Evolutionary conservation across 23 tunicate species (phyloP), one percentile per base, ranked within the genome.

Genomic region (Halocynthia aurantium): DNA sequence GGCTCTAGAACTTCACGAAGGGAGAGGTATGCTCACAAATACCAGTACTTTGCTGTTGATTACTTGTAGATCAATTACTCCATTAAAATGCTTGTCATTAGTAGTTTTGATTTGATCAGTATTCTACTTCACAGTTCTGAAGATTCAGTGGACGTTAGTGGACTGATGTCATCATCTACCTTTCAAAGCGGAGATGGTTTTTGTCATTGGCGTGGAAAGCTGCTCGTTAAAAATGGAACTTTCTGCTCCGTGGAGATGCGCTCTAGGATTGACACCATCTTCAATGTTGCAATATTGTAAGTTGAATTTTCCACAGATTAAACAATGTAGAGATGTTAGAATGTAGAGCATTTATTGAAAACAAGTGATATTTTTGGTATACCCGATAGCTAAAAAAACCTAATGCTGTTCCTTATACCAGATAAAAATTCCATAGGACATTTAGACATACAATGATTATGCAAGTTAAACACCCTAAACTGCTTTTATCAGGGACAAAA

Each of bases 221-320:
- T 89, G 9, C 67, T 84, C 56, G 96, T 89, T 8, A 89, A 84
- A 69, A 87, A 83, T 6, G 96, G 96, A 31, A 62, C 75, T 22
- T 89, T 84, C 55, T 89, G 96, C 66, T 22, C 80, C 57, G 88
- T 89, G 53, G 78, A 80, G 77, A 69, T 89, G 44, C 61, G 64
- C 8, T 65, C 96, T 11, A 82, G 81, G n/a, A 52, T 79, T 50
- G 88, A 89, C 80, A 67, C 85, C 6, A 88, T 87, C 11, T 75
- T 73, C 55, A 89, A 89, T 52, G 75, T 85, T 44, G 96, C 96
- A 49, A 85, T 81, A 56, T 69, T 89, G 88, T 87, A 44, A 85
- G 89, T 84, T 67, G 10, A 9, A 19, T 44, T 49, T 13, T 31
- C 4, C 44, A 31, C 44, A 50, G 13, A 68, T 68, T n/a, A 18